These are phyloP conservation scores for Neogale vison DNA, from an alignment of 2,113 vertebrate genomes.

Conservation along the genomic window DNA sequence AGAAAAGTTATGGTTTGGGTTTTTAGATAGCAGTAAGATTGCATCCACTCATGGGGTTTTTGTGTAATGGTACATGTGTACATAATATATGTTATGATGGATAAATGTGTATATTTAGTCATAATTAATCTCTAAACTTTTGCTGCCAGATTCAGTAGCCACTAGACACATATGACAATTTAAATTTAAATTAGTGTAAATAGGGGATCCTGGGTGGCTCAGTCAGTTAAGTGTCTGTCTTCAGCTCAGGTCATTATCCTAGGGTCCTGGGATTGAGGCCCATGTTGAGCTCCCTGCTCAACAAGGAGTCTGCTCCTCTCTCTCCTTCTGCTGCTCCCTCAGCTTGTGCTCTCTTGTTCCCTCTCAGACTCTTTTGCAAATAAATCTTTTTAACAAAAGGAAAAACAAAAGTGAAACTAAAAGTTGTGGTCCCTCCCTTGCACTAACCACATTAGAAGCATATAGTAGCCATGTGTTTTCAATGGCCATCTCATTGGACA, in stretches of 20 bases:
- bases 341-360: not conserved
- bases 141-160: not conserved
- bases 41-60: not conserved
- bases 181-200: not conserved
- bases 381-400: not conserved
- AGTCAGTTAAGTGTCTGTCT: not conserved
- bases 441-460: not conserved
- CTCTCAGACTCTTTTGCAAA: not conserved
- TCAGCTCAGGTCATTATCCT: not conserved
- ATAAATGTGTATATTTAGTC: not conserved
- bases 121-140: not conserved
- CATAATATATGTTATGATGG: not conserved
- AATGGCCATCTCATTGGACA: not conserved
- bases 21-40: not conserved
- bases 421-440: not conserved
- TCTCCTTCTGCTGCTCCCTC: not conserved
- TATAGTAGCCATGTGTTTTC: not conserved
- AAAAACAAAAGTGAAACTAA: not conserved
- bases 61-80: not conserved
- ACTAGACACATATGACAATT: not conserved
- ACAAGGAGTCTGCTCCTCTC: not conserved
- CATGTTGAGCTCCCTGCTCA: too few relatives aligned
- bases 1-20: not conserved
- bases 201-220: not conserved
- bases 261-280: not conserved